These are phyloP conservation scores for Echinops telfairi DNA, from an alignment of 2,113 vertebrate species.

Conservation along the genomic window DNA sequence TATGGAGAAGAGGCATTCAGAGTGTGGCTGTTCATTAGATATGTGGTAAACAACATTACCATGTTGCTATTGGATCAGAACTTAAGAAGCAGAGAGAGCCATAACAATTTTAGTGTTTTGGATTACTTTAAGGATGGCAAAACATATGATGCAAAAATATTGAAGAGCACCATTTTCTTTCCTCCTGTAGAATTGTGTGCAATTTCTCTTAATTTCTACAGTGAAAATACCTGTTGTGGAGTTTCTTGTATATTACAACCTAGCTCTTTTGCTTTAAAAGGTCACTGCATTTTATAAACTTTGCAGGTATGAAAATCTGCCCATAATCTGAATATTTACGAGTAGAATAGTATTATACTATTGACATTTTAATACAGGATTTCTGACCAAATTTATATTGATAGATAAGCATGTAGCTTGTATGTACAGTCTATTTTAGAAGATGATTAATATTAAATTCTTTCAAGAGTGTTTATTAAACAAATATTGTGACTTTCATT, in stretches of 20 bases:
- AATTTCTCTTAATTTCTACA: not conserved
- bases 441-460: conserved; percentile 38
- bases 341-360: conserved; percentile 11
- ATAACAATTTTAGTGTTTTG: not conserved
- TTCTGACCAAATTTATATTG: conserved; percentile 31
- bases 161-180: not conserved
- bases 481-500: conserved; percentile 11
- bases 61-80: too few species aligned
- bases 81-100: too few species aligned
- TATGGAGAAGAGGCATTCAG: too few species aligned
- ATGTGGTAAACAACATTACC: too few species aligned
- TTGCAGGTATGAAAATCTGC: conserved; percentile 43
- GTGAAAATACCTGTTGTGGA: not conserved
- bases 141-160: not conserved
- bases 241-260: conserved; percentile 25
- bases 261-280: conserved; percentile 14
- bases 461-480: conserved; percentile 27
- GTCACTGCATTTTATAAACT: not conserved
- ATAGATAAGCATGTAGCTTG: not conserved
- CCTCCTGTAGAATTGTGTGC: conserved; percentile 10
- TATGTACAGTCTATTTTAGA: conserved; percentile 1
- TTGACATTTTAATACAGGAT: conserved; percentile 22
- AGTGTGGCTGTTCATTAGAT: too few species aligned
- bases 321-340: conserved; percentile 11
- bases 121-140: conserved; percentile 31